Evolutionary conservation across 2,888 invertebrate species (phyloP).

Genomic region (Cataglyphis livida): DNA sequence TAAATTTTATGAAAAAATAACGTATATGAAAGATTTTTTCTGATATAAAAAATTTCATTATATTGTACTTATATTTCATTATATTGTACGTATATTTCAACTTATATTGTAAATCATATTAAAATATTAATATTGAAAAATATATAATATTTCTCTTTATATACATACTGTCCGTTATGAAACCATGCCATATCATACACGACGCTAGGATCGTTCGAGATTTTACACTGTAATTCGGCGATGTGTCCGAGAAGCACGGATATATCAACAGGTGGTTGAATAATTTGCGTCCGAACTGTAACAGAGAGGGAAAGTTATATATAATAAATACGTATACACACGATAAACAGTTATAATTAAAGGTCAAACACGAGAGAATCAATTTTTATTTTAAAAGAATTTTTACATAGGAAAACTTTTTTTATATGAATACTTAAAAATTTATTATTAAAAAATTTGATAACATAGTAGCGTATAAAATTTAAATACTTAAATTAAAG

Average conservation of each 20-base stretch:
- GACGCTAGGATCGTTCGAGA: constrained; percentile 95
- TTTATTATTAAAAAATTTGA: neutral
- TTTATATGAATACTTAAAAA: neutral
- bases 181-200: constrained; percentile 96
- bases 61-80: too few relatives aligned
- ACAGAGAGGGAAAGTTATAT: constrained; percentile 50
- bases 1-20: neutral
- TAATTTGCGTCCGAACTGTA: constrained; percentile 96
- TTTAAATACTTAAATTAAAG: neutral
- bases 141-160: neutral
- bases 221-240: constrained; percentile 97
- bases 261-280: constrained; percentile 96
- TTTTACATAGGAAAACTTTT: neutral
- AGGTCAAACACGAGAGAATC: neutral
- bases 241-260: constrained; percentile 96
- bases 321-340: neutral
- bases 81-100: neutral
- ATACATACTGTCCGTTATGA: constrained; percentile 92
- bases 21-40: neutral
- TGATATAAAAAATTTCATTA: neutral
- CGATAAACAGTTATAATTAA: neutral
- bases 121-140: neutral
- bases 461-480: neutral
- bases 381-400: neutral
- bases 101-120: neutral